Evolutionary conservation across 2,113 vertebrate genomes (phyloP), one percentile per base, ranked within the genome.

Genomic region (Empidonax traillii): DNA sequence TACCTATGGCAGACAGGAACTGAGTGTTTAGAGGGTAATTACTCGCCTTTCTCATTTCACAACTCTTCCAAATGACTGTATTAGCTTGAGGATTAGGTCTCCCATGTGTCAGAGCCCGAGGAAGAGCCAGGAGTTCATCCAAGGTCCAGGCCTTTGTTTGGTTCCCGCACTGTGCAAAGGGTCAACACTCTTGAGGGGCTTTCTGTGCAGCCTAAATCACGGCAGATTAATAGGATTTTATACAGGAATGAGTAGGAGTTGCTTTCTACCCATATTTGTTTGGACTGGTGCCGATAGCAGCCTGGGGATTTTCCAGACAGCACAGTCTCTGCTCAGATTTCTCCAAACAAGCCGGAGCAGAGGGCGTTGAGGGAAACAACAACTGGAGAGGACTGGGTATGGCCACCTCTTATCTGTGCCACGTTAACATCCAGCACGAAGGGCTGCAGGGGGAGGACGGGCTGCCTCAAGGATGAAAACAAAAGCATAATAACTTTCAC

Each of bases 341-440:
- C 85, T 91, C 71, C 85, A 69, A 63, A 66, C 39, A 44, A 90
- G 21, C 46, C 35, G 0, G 0, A 77, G 82, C 31, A 77, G 72
- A 83, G 1, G 7, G 37, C 3, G 1, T 10, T 0, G 0, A 75
- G 44, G 13, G 65, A 18, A 88, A 67, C 14, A 62, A 63, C 31
- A 24, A 66, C 25, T 3, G 1, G 35, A 28, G 3, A 35, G 35
- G 39, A 59, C 46, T 71, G 22, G 4, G 79, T 59, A 49, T 0
- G 44, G 75, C 14, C 78, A 58, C 46, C 30, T 71, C 85, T 77
- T 47, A n/a, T 10, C 63, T 47, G 27, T 2, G 12, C 77, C 52
- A 6, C 0, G 0, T 10, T 22, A 25, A 56, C 18, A 2, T 20
- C 49, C 41, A 30, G 58, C 51, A 21, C 0, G 0, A 27, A 9